Percentiles rank a stretch among this genome's conserved stretches.
These are phyloP conservation scores for Scopus umbretta DNA, from an alignment of 2,113 vertebrate species.

Conservation along the genomic window DNA sequence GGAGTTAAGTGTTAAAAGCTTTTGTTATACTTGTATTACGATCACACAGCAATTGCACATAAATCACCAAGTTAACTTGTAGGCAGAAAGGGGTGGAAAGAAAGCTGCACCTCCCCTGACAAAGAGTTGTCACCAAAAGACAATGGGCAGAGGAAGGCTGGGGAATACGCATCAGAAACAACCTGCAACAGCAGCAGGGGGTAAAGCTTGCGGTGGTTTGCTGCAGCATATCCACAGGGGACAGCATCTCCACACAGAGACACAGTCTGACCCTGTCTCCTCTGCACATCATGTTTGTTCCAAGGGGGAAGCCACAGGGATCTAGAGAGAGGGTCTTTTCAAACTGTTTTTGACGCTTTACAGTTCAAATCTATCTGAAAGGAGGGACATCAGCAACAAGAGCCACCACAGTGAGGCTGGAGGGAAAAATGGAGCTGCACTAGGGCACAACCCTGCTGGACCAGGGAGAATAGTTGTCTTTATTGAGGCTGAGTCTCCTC, in stretches of 20 bases:
- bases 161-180: background rate
- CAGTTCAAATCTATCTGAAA: background rate
- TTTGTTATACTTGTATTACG: background rate
- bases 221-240: background rate
- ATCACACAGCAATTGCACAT: background rate
- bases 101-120: background rate
- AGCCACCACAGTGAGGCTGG: background rate
- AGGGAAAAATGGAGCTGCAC: background rate
- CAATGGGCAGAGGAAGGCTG: background rate
- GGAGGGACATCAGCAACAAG: background rate
- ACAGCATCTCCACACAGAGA: background rate
- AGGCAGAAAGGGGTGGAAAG: conserved; percentile 2
- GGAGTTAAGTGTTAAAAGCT: conserved; percentile 51
- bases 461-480: background rate
- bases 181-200: conserved; percentile 34
- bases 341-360: background rate
- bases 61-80: background rate
- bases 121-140: conserved; percentile 34
- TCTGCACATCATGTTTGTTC: background rate
- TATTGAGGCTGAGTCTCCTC: background rate
- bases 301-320: background rate
- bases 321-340: background rate
- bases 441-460: background rate
- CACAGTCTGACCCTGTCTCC: background rate
- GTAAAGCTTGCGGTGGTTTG: background rate